These are phyloP conservation scores for Malthinus flaveolus DNA, from an alignment of 2,888 invertebrate genomes.

Conservation along the genomic window DNA sequence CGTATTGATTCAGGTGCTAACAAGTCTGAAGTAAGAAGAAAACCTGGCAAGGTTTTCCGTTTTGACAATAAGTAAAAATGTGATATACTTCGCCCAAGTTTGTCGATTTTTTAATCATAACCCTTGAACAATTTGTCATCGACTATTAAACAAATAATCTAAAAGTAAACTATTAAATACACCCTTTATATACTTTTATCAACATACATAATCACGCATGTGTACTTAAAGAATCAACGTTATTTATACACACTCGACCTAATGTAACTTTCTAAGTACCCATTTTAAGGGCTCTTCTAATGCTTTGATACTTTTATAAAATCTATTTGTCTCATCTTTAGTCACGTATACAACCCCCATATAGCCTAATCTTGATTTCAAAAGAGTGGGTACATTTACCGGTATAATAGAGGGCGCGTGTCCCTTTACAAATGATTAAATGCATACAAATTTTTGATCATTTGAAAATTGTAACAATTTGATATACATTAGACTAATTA, in stretches of 20 bases:
- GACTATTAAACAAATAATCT: background rate
- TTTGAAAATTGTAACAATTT: too few relatives aligned
- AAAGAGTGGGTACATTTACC: background rate
- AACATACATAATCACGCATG: background rate
- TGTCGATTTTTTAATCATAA: slow-evolving; percentile 1
- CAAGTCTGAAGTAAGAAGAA: too few relatives aligned
- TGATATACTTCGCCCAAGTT: too few relatives aligned
- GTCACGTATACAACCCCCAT: slow-evolving; percentile 30
- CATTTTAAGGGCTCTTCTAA: background rate
- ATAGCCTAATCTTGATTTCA: slow-evolving; percentile 15
- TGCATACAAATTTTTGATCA: too few relatives aligned
- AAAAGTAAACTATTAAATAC: slow-evolving; percentile 11
- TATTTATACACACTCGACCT: slow-evolving; percentile 7
- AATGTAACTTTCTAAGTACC: slow-evolving; percentile 3
- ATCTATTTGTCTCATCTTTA: slow-evolving; percentile 29
- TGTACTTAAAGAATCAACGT: slow-evolving; percentile 13
- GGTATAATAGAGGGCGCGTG: background rate
- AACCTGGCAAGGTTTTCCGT: too few relatives aligned
- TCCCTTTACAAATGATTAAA: background rate
- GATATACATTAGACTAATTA: too few relatives aligned
- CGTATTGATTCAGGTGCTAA: too few relatives aligned
- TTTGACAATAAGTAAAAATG: too few relatives aligned
- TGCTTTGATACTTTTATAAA: slow-evolving; percentile 22
- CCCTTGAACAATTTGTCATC: slow-evolving; percentile 6
- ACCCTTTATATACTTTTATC: slow-evolving; percentile 4